Conservation (phyloP, 2,888 invertebrate genomes). For the Horisme vitalbata region DNA sequence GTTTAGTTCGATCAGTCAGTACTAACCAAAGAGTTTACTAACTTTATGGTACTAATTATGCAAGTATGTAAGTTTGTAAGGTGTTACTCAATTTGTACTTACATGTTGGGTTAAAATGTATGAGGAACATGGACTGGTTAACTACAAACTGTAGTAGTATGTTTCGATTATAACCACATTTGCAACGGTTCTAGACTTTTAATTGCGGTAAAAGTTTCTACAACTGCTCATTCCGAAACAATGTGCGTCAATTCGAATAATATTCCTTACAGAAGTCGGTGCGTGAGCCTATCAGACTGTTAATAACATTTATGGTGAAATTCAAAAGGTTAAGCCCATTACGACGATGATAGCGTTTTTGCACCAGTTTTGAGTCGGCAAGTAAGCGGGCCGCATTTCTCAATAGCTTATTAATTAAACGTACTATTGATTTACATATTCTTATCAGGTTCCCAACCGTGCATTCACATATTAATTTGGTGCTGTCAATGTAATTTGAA, state of each 20-base stretch:
- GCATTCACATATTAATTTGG: constrained; percentile 28
- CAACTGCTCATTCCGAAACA: constrained; percentile 7
- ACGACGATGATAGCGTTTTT: constrained; percentile 47
- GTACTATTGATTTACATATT: constrained; percentile 39
- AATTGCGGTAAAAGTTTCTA: background rate
- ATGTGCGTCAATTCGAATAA: constrained; percentile 19
- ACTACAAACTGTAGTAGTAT: too few species aligned
- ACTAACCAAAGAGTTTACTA: too few species aligned
- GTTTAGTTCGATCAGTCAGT: too few species aligned
- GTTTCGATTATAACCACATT: too few species aligned
- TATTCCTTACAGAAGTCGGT: constrained; percentile 21
- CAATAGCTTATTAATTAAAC: constrained; percentile 41
- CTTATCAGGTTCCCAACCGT: constrained; percentile 28
- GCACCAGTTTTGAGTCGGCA: constrained; percentile 43
- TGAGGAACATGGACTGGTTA: too few species aligned
- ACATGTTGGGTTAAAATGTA: too few species aligned
- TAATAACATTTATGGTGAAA: constrained; percentile 67
- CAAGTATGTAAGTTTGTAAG: too few species aligned
- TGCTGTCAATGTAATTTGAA: constrained; percentile 33
- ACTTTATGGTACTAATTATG: too few species aligned
- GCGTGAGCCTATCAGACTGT: constrained; percentile 46
- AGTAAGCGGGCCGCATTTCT: constrained; percentile 53
- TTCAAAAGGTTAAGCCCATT: constrained; percentile 70
- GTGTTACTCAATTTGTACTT: too few species aligned
- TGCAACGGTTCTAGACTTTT: background rate